Base-by-base conservation (phyloP, 1,140 invertebrate species). In the Arion vulgaris region DNA sequence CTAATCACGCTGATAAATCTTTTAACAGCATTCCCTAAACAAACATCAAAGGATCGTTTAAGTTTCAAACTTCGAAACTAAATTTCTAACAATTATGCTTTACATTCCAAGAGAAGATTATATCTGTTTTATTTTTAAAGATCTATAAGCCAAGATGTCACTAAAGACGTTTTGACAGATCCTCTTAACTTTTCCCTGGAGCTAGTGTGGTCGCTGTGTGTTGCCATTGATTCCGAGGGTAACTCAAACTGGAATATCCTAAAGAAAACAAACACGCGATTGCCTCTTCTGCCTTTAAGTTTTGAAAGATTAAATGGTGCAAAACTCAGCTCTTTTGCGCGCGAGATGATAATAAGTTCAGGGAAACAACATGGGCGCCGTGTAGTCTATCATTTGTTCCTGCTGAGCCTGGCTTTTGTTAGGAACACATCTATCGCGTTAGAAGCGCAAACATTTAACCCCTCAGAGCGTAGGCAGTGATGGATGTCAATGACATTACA, bases 221-320 rank as follows among this genome's bases (percentile, higher is more conserved):
- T 26, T 38, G 11, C 13, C 1, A 39, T 45, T 39, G 71, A 32
- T 32, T 39, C 41, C 1, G 15, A 5, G 11, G 71, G 11, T 0
- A 39, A 1, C 7, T 28, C 28, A 66, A 66, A 66, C 62, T 5
- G 28, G n/a, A 28, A 32, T 32, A 28, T 7, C 41, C 23, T 72
- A 41, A n/a, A 7, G 23, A 72, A 72, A 72, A 72, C 41, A 72
- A 72, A 72, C 41, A 72, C 17, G 19, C 15, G 71, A 38, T 72
- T 41, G 38, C 41, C 38, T 41, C 26, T 45, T 45, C 71, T 72
- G 71, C 71, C 71, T 72, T 72, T 72, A 38, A 72, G 71, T 72
- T 72, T 72, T 9, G 1, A 9, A 4, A 72, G 36, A 41, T 32
- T 32, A 66, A 66, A 66, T 0, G 62, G 1, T 2, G n/a, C 62